A percentile compares a stretch with the other conserved stretches of the same genome.
These are phyloP conservation scores for Palloptera scutellata DNA, from an alignment of 2,888 invertebrate genomes.

Conservation along the genomic window DNA sequence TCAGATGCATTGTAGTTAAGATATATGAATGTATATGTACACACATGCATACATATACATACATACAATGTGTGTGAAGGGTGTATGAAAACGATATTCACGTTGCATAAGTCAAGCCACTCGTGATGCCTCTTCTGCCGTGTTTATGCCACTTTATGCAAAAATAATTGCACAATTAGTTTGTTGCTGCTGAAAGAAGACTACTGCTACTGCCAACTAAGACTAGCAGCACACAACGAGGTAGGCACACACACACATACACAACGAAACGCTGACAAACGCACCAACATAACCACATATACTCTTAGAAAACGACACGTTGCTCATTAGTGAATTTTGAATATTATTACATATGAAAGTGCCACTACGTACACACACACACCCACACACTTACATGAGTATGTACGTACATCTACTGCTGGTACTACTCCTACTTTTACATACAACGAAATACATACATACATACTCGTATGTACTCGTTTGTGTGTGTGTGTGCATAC, in stretches of 20 bases:
- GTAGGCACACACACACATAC: slow-evolving; percentile 7
- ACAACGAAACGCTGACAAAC: not conserved
- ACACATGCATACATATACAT: not conserved
- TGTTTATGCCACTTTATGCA: slow-evolving; percentile 63
- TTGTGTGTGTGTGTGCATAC: slow-evolving; percentile 13
- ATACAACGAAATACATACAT: not conserved
- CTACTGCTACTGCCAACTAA: slow-evolving; percentile 17
- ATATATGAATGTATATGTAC: slow-evolving; percentile 42
- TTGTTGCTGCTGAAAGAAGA: slow-evolving; percentile 51
- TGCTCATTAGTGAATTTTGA: slow-evolving; percentile 61
- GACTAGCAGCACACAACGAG: not conserved
- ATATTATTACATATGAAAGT: slow-evolving; percentile 47
- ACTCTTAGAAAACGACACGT: slow-evolving; percentile 32
- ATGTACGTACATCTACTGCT: not conserved
- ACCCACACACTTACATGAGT: not conserved
- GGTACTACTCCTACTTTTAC: not conserved
- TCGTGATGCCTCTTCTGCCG: slow-evolving; percentile 60
- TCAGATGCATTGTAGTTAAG: slow-evolving; percentile 47
- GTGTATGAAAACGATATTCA: not conserved
- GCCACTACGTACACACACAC: slow-evolving; percentile 7
- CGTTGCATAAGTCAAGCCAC: slow-evolving; percentile 56
- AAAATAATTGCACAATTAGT: slow-evolving; percentile 64
- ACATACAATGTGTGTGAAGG: not conserved
- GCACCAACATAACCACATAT: not conserved
- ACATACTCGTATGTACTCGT: not conserved